These are phyloP conservation scores for Listrodromus nycthemerus DNA, from an alignment of 2,888 invertebrate species.

Conservation along the genomic window DNA sequence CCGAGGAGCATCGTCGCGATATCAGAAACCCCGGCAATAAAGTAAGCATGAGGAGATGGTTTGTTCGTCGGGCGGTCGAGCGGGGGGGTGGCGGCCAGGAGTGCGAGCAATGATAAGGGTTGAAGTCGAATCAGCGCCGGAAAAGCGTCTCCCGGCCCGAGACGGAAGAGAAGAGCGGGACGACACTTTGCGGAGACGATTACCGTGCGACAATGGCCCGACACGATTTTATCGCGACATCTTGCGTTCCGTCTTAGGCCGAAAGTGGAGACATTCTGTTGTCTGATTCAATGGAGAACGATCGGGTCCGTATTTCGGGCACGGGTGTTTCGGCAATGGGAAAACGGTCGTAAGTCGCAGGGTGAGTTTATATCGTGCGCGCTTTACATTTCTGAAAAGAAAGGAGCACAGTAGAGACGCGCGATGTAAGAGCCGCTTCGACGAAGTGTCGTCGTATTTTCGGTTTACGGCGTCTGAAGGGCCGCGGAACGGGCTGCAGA, in stretches of 20 bases:
- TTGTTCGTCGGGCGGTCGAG: slow-evolving; percentile 48
- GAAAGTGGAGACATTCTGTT: neutral
- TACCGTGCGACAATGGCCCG: slow-evolving; percentile 75
- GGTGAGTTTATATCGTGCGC: slow-evolving; percentile 47
- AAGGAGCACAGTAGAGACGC: slow-evolving; percentile 27
- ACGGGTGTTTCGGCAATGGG: neutral
- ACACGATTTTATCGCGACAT: slow-evolving; percentile 68
- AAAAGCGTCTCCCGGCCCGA: slow-evolving; percentile 36
- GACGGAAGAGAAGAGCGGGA: slow-evolving; percentile 26
- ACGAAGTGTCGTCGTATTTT: slow-evolving; percentile 80
- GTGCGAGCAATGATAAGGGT: slow-evolving; percentile 52
- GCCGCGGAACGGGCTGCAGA: slow-evolving; percentile 62
- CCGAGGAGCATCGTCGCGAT: slow-evolving; percentile 75
- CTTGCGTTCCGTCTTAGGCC: neutral
- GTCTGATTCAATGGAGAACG: slow-evolving; percentile 35
- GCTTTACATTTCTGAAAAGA: slow-evolving; percentile 40
- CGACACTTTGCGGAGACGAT: slow-evolving; percentile 68
- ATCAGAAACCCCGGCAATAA: slow-evolving; percentile 81
- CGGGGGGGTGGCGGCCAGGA: neutral
- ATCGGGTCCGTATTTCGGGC: slow-evolving; percentile 10
- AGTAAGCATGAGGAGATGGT: slow-evolving; percentile 74
- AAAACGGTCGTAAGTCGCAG: slow-evolving; percentile 51
- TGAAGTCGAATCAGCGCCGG: slow-evolving; percentile 64
- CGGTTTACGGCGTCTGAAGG: slow-evolving; percentile 79
- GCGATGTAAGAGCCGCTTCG: slow-evolving; percentile 67